Conservation (phyloP, 2,113 vertebrate species). For the Coturnix japonica region DNA sequence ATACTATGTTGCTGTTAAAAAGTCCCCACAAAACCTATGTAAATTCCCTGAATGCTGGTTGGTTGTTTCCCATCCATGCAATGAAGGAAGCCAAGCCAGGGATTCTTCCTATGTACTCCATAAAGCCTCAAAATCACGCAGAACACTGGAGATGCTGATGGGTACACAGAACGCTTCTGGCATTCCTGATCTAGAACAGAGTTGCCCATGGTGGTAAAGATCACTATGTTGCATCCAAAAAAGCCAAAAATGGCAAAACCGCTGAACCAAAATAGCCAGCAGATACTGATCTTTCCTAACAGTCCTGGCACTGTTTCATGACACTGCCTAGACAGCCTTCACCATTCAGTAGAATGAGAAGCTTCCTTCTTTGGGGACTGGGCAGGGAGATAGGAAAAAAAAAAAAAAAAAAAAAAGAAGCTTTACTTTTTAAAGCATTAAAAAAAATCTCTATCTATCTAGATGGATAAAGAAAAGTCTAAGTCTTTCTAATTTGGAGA, state of each 20-base stretch:
- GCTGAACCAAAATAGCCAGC: slow-evolving; percentile 15
- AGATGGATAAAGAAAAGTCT: slow-evolving; percentile 34
- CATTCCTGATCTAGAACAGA: neutral
- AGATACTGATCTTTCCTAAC: neutral
- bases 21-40: neutral
- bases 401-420: neutral
- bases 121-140: neutral
- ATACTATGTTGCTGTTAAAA: neutral
- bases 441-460: neutral
- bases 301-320: neutral
- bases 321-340: neutral
- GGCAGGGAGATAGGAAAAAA: neutral
- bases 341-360: neutral
- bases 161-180: neutral
- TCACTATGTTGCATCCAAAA: neutral
- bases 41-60: neutral
- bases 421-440: neutral
- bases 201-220: neutral
- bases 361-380: neutral
- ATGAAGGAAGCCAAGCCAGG: neutral
- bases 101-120: neutral
- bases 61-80: neutral
- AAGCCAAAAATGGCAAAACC: slow-evolving; percentile 47
- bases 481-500: slow-evolving; percentile 74
- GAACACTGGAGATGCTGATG: neutral